Evolutionary conservation across 2,888 invertebrate species (phyloP).

Genomic region (Acronicta psi): DNA sequence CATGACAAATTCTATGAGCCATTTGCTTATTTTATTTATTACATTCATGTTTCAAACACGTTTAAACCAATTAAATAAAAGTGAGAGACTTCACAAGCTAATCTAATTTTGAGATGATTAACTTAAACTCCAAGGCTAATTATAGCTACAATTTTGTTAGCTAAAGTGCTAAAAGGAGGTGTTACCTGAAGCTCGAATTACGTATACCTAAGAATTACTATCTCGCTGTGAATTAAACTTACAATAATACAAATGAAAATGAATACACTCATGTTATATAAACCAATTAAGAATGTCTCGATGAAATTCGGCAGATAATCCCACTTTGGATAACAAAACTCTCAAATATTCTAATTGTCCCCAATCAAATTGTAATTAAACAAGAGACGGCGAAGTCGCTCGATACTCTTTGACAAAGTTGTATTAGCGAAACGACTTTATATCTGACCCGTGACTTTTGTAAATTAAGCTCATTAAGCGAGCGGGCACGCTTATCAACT

Average conservation of each 20-base stretch:
- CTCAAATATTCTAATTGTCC: slow-evolving; percentile 13
- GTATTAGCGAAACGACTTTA: slow-evolving; percentile 67
- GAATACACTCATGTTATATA: too few relatives aligned
- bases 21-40: slow-evolving; percentile 13
- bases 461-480: slow-evolving; percentile 82
- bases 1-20: neutral
- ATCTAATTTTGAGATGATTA: too few relatives aligned
- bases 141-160: too few relatives aligned
- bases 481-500: slow-evolving; percentile 55
- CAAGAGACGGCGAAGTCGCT: slow-evolving; percentile 13
- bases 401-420: slow-evolving; percentile 62
- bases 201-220: too few relatives aligned
- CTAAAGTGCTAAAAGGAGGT: too few relatives aligned
- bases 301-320: neutral
- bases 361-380: slow-evolving; percentile 13
- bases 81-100: too few relatives aligned
- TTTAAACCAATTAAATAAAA: too few relatives aligned
- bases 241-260: too few relatives aligned
- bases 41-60: neutral
- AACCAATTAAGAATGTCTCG: neutral
- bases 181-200: too few relatives aligned
- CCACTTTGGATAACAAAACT: neutral
- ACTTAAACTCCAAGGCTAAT: too few relatives aligned
- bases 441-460: slow-evolving; percentile 75
- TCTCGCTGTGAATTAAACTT: too few relatives aligned